Evolutionary conservation across 2,888 invertebrate species (phyloP), one percentile per base, ranked within the genome.

Genomic region (Dexiosoma caninum): DNA sequence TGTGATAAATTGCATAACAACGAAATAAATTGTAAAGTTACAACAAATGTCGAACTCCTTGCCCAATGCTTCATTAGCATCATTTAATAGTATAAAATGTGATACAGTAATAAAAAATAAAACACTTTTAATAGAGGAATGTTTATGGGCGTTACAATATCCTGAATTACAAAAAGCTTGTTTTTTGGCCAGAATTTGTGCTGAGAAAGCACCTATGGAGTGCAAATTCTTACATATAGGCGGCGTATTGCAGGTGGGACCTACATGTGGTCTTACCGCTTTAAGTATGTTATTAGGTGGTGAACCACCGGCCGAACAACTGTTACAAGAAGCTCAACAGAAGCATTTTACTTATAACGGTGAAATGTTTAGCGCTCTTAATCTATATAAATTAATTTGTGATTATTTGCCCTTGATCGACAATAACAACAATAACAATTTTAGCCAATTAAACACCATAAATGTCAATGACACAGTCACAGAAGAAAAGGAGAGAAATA

Each of bases 231-330:
- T 87, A 77, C 86, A 85, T 59, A 86, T 90, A 12, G 19, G 78
- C 23, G 85, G 88, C 9, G 84, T 89, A 14, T 72, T 89, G 0
- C 90, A 90, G 84, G 83, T 86, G n/a, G 90, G 94, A 0, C 94
- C 94, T 3, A 97, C 96, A 84, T 97, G 97, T 91, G 97, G 97
- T 8, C 89, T 97, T 74, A 95, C 95, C n/a, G 96, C 97, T 2
- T 89, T 97, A 32, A 94, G 95, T 42, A 97, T 97, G 95, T 91
- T 95, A 57, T 91, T 94, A 0, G 92, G 93, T 80, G 92, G 92
- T 57, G 90, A 91, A 71, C 91, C 92, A 5, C 89, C 92, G n/a
- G 91, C 92, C 8, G 91, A 90, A 27, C 91, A 94, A 74, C 91
- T 93, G 14, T 90, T 95, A 1, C 90, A 92, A 77, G 91, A 92